Evolutionary conservation across 2,888 invertebrate genomes (phyloP).

Genomic region (Hipparchia semele): DNA sequence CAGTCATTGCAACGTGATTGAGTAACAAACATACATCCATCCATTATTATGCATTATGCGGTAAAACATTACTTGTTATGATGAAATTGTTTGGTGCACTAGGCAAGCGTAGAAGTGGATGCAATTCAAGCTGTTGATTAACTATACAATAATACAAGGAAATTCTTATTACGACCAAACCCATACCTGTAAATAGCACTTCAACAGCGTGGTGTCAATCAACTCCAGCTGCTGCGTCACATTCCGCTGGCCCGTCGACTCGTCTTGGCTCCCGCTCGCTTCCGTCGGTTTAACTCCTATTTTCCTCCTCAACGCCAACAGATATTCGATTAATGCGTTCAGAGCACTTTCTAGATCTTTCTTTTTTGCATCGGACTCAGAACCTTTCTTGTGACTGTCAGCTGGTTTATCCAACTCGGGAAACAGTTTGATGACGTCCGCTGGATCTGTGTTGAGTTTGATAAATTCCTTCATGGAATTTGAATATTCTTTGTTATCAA

Average conservation of each 20-base stretch:
- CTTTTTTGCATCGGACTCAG: constrained; percentile 82
- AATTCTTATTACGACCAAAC: neutral
- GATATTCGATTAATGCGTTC: constrained; percentile 93
- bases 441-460: constrained; percentile 95
- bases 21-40: too few relatives aligned
- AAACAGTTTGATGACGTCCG: constrained; percentile 97
- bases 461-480: constrained; percentile 96
- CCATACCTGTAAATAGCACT: constrained; percentile 96
- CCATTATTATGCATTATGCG: too few relatives aligned
- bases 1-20: too few relatives aligned
- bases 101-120: too few relatives aligned
- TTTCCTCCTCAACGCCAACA: constrained; percentile 88
- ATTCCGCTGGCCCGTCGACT: constrained; percentile 55
- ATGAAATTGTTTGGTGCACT: too few relatives aligned
- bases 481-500: constrained; percentile 93
- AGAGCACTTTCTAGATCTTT: constrained; percentile 94
- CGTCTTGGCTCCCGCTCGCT: constrained; percentile 47
- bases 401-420: constrained; percentile 90
- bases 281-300: constrained; percentile 69
- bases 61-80: too few relatives aligned
- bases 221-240: constrained; percentile 87
- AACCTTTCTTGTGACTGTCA: constrained; percentile 65
- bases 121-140: too few relatives aligned
- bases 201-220: constrained; percentile 98
- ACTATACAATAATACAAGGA: too few relatives aligned